A percentile compares a stretch with the other conserved stretches of the same genome.
phyloP scores from a whole-genome alignment of 2,888 invertebrate species.

The Cyclophora punctaria region DNA sequence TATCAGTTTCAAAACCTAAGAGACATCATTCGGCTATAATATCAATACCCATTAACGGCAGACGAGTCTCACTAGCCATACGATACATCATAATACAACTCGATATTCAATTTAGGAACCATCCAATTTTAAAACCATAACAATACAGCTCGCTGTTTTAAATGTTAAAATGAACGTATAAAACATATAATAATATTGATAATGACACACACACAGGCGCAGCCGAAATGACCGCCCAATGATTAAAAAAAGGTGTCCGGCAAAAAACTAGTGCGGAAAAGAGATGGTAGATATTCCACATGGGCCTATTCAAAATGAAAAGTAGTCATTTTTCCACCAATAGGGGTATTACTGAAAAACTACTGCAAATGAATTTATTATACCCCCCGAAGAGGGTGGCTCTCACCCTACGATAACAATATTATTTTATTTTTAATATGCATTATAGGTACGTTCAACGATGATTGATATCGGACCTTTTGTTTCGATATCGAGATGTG shows the following conservation, averaged over 20 bases:
- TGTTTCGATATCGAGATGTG: slow-evolving; percentile 1
- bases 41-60: no score
- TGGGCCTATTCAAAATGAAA: slow-evolving; percentile 51
- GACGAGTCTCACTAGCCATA: no score
- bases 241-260: slow-evolving; percentile 27
- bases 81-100: no score
- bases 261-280: slow-evolving; percentile 45
- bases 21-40: no score
- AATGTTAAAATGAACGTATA: no score
- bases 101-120: no score
- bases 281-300: slow-evolving; percentile 45
- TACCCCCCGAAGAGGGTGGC: slow-evolving; percentile 31
- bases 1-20: no score
- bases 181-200: no score
- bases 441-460: slow-evolving; percentile 21
- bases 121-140: no score
- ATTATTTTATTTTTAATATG: slow-evolving; percentile 60
- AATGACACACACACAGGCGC: not conserved
- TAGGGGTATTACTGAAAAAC: slow-evolving; percentile 71
- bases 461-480: slow-evolving; percentile 17
- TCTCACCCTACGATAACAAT: slow-evolving; percentile 36
- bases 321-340: slow-evolving; percentile 72
- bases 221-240: slow-evolving; percentile 17
- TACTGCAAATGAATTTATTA: slow-evolving; percentile 72
- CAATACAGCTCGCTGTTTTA: no score